Conservation (phyloP, 2,113 vertebrate genomes). For the Callipepla squamata region DNA sequence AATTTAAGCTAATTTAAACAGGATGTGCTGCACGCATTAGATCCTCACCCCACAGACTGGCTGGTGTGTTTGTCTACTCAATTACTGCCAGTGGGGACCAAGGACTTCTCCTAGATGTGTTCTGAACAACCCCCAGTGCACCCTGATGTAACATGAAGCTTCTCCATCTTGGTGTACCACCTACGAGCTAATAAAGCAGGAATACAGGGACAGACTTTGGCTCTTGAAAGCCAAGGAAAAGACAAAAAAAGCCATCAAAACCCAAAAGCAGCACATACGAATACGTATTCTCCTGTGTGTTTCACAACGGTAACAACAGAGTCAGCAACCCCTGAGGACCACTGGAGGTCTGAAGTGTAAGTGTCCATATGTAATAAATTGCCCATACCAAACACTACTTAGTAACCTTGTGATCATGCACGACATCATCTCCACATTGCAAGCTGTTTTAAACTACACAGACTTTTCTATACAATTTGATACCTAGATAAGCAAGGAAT, state of each 20-base stretch:
- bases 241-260: background rate
- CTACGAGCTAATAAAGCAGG: background rate
- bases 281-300: background rate
- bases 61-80: background rate
- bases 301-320: background rate
- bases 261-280: background rate
- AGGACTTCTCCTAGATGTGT: background rate
- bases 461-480: background rate
- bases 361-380: background rate
- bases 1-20: conserved; percentile 7
- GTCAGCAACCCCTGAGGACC: background rate
- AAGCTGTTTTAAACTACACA: background rate
- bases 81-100: accelerated
- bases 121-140: background rate
- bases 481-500: background rate
- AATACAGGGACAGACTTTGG: background rate
- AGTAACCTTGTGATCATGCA: background rate
- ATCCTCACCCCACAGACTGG: background rate
- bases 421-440: background rate
- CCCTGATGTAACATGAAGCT: background rate
- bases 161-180: background rate
- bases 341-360: background rate
- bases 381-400: background rate
- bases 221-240: background rate
- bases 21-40: background rate